Conservation (phyloP, 2,797 vertebrate species). For the Parauchenoglanis punctatus region DNA sequence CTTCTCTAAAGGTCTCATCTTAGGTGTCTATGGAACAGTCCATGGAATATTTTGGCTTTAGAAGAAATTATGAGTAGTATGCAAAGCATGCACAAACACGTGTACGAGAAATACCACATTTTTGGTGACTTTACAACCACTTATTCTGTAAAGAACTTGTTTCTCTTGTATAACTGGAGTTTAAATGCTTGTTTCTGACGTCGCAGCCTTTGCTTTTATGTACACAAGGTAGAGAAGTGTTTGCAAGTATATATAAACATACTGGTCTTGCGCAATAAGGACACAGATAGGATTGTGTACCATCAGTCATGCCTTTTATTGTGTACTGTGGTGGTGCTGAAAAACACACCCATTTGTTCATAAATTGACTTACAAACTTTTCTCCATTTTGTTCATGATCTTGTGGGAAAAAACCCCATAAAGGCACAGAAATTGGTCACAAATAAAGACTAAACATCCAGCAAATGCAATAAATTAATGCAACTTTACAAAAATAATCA, state of each 20-base stretch:
- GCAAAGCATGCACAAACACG: constrained; percentile 35
- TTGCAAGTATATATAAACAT: background rate
- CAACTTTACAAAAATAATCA: constrained; percentile 5
- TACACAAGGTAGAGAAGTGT: background rate
- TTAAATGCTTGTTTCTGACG: background rate
- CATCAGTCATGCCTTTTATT: constrained; percentile 48
- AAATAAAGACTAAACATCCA: constrained; percentile 6
- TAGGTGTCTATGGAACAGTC: constrained; percentile 71
- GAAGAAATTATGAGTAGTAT: background rate
- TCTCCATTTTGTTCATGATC: constrained; percentile 42
- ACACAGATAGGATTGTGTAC: constrained; percentile 37
- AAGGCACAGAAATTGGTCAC: constrained; percentile 3
- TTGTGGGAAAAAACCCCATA: background rate
- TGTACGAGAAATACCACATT: background rate
- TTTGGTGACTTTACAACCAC: background rate
- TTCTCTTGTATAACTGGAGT: background rate
- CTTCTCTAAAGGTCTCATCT: constrained; percentile 75
- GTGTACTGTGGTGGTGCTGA: constrained; percentile 16
- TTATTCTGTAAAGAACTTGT: background rate
- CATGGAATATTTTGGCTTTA: constrained; percentile 50
- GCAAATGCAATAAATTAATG: constrained; percentile 18
- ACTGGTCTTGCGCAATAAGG: constrained; percentile 40
- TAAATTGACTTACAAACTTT: constrained; percentile 11
- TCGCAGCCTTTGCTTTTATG: background rate
- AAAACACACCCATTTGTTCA: constrained; percentile 45